Base-by-base conservation (phyloP, 2,113 vertebrate genomes). In the Anarrhichthys ocellatus region DNA sequence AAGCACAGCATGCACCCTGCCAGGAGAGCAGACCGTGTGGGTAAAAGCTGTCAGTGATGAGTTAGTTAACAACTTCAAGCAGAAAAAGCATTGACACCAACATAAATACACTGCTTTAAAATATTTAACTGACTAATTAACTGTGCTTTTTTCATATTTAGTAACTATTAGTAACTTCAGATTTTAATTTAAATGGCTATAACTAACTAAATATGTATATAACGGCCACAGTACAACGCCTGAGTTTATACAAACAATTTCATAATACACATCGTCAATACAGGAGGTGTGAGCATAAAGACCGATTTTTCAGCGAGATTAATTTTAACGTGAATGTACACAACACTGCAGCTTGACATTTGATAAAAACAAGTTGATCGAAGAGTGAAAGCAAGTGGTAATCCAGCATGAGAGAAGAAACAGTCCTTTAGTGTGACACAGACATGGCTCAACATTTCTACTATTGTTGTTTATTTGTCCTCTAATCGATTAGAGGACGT, bases 1-100 rank as follows among this genome's bases (percentile, higher is more conserved):
- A 99, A 96, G 93, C 98, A 98, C 92, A 99, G 95, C 96, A 97
- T 98, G 90, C 97, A 99, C 76, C 98, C 98, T 97, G 91, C n/a
- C 42, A 80, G 58, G 48, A 67, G 67, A 82, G 24, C 50, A 56
- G 18, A 69, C 9, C 29, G 52, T 20, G 71, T 27, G 32, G 9
- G 6, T 6, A 48, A 38, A 59, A 70, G 44, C 24, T 71, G 42
- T 58, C 66, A 58, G 46, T n/a, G 29, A 69, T 58, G 59, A 54
- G 15, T 29, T 32, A 9, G 7, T 46, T 67, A 27, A 52, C 5
- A 27, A n/a, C 46, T 42, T 64, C 17, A 78, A 18, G 59, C 10
- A 27, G 63, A 4, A 18, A 42, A 38, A 66, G n/a, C 13, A 32
- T 11, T 29, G 42, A 46, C n/a, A 34, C n/a, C 6, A 40, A 22